Conservation (phyloP, 2,888 invertebrate species). For the Sarcophaga subvicina region DNA sequence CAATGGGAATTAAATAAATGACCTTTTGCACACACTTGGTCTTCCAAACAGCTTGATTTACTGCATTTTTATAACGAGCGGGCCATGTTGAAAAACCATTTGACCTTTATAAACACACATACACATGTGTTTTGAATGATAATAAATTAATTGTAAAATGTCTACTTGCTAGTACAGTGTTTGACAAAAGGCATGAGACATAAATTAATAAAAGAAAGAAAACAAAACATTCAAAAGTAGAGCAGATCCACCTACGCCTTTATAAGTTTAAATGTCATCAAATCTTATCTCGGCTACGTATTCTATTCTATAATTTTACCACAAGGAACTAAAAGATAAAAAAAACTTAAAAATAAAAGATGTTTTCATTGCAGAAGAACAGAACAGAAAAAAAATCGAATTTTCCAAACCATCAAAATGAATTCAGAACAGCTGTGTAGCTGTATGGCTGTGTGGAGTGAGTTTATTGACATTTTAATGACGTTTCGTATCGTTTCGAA, state of each 20-base stretch:
- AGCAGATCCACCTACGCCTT: background rate
- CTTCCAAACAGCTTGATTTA: too few relatives aligned
- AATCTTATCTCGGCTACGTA: background rate
- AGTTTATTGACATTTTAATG: conserved; percentile 56
- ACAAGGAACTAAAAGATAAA: background rate
- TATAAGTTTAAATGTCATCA: background rate
- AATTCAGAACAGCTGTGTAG: background rate
- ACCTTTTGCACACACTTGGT: too few relatives aligned
- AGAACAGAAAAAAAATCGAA: background rate
- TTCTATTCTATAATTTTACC: background rate
- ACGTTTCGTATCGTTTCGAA: conserved; percentile 15
- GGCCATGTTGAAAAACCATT: too few relatives aligned
- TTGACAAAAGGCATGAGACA: background rate
- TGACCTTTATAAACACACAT: too few relatives aligned
- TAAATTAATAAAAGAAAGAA: too few relatives aligned
- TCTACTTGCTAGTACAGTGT: background rate
- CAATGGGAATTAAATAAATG: too few relatives aligned
- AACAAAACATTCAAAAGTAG: too few relatives aligned
- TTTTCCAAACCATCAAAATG: background rate
- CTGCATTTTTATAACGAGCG: rapidly evolving
- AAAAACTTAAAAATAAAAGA: background rate
- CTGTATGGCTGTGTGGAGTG: background rate
- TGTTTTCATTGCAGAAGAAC: background rate
- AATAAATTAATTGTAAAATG: background rate
- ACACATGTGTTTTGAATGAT: too few relatives aligned